Evolutionary conservation across 2,888 invertebrate genomes (phyloP).

Genomic region (Mesoligia furuncula): DNA sequence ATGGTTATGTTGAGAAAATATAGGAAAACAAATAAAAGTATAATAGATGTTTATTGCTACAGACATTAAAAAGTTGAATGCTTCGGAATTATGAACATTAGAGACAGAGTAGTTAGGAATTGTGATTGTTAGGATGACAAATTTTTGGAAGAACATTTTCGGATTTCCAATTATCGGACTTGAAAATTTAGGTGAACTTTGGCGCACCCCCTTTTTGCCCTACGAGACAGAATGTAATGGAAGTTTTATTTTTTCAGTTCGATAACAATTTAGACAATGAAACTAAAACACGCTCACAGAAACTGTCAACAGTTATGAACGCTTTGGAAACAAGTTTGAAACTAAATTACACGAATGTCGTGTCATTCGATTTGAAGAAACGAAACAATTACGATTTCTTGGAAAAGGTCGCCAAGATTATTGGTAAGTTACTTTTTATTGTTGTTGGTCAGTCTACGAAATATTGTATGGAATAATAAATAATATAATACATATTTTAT

Average conservation of each 20-base stretch:
- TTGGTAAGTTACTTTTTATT: slow-evolving; percentile 61
- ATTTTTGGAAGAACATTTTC: no score
- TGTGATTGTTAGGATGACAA: no score
- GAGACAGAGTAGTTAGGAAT: no score
- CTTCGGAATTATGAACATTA: no score
- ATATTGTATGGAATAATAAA: neutral
- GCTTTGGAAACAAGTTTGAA: slow-evolving; percentile 74
- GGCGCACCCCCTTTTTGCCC: neutral
- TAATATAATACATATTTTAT: no score
- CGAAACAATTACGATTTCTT: slow-evolving; percentile 56
- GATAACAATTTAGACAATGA: slow-evolving; percentile 27
- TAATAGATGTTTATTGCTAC: no score
- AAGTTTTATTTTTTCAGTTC: slow-evolving; percentile 41
- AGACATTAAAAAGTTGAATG: no score
- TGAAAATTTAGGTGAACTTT: no score
- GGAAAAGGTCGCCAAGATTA: slow-evolving; percentile 62
- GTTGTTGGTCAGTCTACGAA: neutral
- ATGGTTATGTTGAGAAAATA: no score
- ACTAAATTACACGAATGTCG: slow-evolving; percentile 72
- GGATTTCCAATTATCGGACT: no score
- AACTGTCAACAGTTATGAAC: slow-evolving; percentile 71
- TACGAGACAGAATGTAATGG: neutral
- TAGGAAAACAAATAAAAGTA: no score
- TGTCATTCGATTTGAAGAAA: slow-evolving; percentile 70
- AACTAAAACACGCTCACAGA: slow-evolving; percentile 59